phyloP scores from a whole-genome alignment of 1,140 invertebrate species.

The Steinernema khuongi region DNA sequence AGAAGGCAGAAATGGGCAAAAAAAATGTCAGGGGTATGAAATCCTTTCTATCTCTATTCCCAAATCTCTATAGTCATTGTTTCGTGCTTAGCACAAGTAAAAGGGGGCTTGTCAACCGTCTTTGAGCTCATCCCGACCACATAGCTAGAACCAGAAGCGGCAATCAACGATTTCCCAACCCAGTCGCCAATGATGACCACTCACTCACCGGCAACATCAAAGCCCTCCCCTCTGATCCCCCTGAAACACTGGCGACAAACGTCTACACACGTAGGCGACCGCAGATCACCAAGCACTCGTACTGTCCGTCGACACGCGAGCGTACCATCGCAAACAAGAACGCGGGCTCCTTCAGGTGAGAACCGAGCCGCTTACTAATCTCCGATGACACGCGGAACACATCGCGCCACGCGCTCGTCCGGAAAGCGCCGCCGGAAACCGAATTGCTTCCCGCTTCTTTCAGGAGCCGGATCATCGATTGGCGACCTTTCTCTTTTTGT shows the following conservation, averaged over 20 bases:
- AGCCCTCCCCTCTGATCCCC: too few relatives aligned
- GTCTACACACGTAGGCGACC: not conserved
- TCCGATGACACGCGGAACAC: too few relatives aligned
- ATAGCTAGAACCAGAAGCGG: too few relatives aligned
- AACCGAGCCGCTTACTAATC: not conserved
- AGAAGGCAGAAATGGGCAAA: too few relatives aligned
- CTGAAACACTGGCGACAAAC: not conserved
- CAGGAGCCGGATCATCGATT: conserved; percentile 7
- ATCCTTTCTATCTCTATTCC: too few relatives aligned
- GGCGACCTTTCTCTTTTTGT: conserved; percentile 11
- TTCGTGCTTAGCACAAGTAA: too few relatives aligned
- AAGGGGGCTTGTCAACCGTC: too few relatives aligned
- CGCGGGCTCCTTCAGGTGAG: not conserved
- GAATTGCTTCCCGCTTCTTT: not conserved
- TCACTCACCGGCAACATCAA: too few relatives aligned
- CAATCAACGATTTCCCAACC: not conserved
- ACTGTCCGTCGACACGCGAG: not conserved
- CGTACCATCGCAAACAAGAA: not conserved
- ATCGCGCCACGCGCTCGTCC: not conserved
- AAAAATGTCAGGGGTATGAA: too few relatives aligned
- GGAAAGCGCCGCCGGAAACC: not conserved
- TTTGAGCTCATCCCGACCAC: too few relatives aligned
- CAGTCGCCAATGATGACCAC: too few relatives aligned
- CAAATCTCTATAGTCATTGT: too few relatives aligned
- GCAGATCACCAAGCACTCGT: not conserved